Base-by-base conservation (phyloP, 2,113 vertebrate genomes). In the Amphiprion ocellaris region DNA sequence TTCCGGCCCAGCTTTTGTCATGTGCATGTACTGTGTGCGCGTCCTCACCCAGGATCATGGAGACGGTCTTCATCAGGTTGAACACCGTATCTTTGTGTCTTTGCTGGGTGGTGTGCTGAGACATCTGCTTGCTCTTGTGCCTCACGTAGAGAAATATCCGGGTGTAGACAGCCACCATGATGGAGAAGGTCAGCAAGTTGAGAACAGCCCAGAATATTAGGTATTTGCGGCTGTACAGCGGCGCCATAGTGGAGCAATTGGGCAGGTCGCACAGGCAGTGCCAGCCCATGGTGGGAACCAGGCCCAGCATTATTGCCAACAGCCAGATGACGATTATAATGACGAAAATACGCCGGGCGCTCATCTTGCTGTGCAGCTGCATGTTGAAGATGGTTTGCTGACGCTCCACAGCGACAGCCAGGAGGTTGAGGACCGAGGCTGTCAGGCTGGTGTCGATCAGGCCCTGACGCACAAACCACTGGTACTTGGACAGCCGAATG, bases 21-120 rank as follows among this genome's bases (percentile, higher is more conserved):
- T 11, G 12, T 52, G 58, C n/a, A n/a, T 39, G 39, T 15, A 1
- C 23, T 55, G 61, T 53, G 60, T 67, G 30, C 1, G 33, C 1
- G n/a, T 52, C 4, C 97, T 97, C 95, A 99, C 98, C 98, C 88
- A 99, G 91, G 41, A 99, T 96, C 80, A 97, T 95, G 94, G 96
- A 96, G 81, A 99, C 97, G 0, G 98, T 99, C 94, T 98, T 99
- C 97, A 99, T 98, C 15, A 99, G 96, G 94, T 95, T 97, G 73
- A 98, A 80, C 17, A 98, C 97, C 0, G 97, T 97, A 90, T 94
- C 96, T 53, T 89, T 94, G 83, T 95, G 95, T 74, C 94, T 95
- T 39, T 93, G 93, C 79, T 97, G 96, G 4, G 92, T 94, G 0
- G 97, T 98, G 9, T 96, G 97, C 87, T 97, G 96, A 0, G 96